Conservation (phyloP, 2,888 invertebrate genomes). For the Iselma pallidipennis region DNA sequence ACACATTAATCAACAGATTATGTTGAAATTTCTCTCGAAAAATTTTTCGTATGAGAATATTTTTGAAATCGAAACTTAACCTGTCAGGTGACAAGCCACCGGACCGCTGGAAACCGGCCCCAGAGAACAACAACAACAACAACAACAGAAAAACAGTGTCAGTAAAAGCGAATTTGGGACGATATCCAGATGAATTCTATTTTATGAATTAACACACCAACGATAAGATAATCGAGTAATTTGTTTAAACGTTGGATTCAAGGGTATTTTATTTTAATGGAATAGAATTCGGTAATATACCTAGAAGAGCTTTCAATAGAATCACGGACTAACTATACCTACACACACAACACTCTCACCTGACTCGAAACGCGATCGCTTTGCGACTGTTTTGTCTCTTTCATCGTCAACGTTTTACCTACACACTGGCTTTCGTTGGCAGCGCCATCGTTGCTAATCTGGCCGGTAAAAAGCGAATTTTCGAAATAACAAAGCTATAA, state of each 20-base stretch:
- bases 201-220: too few relatives aligned
- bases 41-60: too few relatives aligned
- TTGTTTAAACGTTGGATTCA: too few relatives aligned
- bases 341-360: background rate
- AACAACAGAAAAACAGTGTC: conserved; percentile 37
- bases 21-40: too few relatives aligned
- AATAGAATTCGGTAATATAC: too few relatives aligned
- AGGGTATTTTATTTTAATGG: too few relatives aligned
- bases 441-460: conserved; percentile 44
- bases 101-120: conserved; percentile 42
- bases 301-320: too few relatives aligned
- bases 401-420: background rate
- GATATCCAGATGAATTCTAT: conserved; percentile 17
- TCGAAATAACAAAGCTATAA: background rate
- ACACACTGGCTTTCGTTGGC: conserved; percentile 15
- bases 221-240: too few relatives aligned
- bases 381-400: conserved; percentile 35
- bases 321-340: too few relatives aligned
- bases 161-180: conserved; percentile 37
- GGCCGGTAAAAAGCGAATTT: background rate
- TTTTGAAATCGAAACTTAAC: conserved; percentile 45
- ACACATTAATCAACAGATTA: too few relatives aligned
- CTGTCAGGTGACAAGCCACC: conserved; percentile 43
- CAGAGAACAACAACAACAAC: conserved; percentile 34
- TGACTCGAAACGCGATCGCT: conserved; percentile 34